Conservation (phyloP, 1,140 invertebrate species). For the Hestina assimilis region DNA sequence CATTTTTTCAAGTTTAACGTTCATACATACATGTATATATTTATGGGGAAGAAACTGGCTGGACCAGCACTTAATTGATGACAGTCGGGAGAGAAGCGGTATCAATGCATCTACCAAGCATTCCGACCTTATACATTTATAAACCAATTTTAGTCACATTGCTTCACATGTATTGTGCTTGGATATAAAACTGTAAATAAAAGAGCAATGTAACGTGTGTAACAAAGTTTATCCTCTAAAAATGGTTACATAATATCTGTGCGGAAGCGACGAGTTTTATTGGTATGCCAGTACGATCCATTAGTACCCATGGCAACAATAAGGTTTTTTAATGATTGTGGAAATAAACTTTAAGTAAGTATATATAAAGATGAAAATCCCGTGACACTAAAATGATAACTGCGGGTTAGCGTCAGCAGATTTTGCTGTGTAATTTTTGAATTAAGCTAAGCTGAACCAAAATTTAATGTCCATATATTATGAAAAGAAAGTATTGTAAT, state of each 20-base stretch:
- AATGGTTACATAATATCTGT: conserved; percentile 14
- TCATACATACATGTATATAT: conserved; percentile 12
- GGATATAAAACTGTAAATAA: background rate
- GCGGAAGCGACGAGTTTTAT: conserved; percentile 28
- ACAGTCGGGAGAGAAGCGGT: conserved; percentile 28
- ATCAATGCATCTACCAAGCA: conserved; percentile 12
- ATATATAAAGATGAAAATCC: no score
- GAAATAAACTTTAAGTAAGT: background rate
- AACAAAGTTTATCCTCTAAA: background rate
- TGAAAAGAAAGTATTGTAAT: no score
- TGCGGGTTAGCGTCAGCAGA: background rate
- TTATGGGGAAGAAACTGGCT: conserved; percentile 24
- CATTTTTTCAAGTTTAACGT: conserved; percentile 24
- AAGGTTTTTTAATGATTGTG: background rate
- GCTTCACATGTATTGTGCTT: background rate
- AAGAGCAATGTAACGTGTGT: background rate
- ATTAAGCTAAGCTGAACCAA: background rate
- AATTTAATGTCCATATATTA: background rate
- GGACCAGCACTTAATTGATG: conserved; percentile 41
- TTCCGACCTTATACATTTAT: background rate
- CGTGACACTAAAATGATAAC: background rate
- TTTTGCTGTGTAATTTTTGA: background rate
- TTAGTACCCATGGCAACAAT: conserved; percentile 26
- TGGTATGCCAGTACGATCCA: conserved; percentile 31
- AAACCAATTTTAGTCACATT: conserved; percentile 6